Evolutionary conservation across 2,888 invertebrate species (phyloP), one percentile per base, ranked within the genome.

Genomic region (Tetragonula carbonaria): DNA sequence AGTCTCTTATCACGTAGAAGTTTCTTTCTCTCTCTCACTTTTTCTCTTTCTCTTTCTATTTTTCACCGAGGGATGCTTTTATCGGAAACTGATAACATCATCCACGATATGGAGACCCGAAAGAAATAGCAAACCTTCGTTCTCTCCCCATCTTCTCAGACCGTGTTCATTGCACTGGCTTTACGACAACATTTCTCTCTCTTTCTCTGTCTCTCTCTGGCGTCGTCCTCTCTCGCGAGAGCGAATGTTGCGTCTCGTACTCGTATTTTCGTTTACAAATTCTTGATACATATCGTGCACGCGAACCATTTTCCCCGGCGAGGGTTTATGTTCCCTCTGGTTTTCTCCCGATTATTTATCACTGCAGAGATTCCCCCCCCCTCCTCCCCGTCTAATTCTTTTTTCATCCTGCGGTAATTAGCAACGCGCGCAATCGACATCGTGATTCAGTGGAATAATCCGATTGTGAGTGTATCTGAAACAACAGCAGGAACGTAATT

Each of bases 61-160:
- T 23, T 18, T 21, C 72, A 50, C 6, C 13, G 13, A 62, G 78
- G 85, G 53, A 84, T 74, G 75, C 81, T 87, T 90, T 91, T 90
- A 91, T 90, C 91, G 91, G 78, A 87, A 90, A 87, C 83, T 87
- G 87, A 89, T 88, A 89, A 88, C 88, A 86, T 86, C 84, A 74
- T 55, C 45, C 28, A 65, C 80, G 81, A 82, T 86, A 82, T 75
- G 76, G 72, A 65, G 38, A 50, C 59, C 57, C 51, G 67, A 67
- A 74, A 76, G 73, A 63, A 62, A 66, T 59, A 51, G 65, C 74
- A 57, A 28, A 23, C 38, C 74, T 67, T 82, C 74, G 51, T 50
- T 50, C 70, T 57, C 55, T 4, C 53, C 53, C 66, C 71, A 71
- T 80, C 77, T 68, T 81, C 70, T 74, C 80, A 72, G 71, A 11